These are phyloP conservation scores for Cephus nigrinus DNA, from an alignment of 2,888 invertebrate species.

Conservation along the genomic window DNA sequence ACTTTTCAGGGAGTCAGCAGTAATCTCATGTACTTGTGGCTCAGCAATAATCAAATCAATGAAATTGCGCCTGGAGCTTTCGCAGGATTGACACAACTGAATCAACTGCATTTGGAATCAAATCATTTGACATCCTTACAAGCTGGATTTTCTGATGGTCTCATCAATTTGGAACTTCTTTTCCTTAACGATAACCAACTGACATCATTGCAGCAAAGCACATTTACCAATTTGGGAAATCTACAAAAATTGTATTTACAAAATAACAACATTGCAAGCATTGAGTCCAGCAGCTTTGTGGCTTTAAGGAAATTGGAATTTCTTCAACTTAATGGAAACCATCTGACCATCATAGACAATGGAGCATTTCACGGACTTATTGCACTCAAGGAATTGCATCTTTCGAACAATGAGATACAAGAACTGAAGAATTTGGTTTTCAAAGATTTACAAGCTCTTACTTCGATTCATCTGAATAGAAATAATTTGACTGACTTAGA, in stretches of 20 bases:
- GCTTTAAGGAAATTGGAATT: constrained; percentile 57
- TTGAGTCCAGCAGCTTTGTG: constrained; percentile 63
- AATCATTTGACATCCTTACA: constrained; percentile 59
- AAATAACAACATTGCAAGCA: constrained; percentile 56
- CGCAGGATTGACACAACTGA: constrained; percentile 49
- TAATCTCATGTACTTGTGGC: constrained; percentile 44
- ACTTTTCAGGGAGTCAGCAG: constrained; percentile 27
- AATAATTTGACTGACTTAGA: constrained; percentile 24
- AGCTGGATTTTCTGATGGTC: constrained; percentile 44
- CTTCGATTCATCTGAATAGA: constrained; percentile 4
- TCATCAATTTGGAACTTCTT: constrained; percentile 54
- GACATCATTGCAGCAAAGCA: constrained; percentile 55
- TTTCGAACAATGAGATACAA: constrained; percentile 26
- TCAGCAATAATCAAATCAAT: constrained; percentile 62
- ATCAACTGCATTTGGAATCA: constrained; percentile 61
- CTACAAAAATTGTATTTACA: constrained; percentile 62
- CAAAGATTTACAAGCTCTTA: constrained; percentile 1
- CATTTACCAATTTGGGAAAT: constrained; percentile 59
- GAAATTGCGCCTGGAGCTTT: constrained; percentile 61
- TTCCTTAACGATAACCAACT: constrained; percentile 64
- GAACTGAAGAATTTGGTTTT: constrained; percentile 14
- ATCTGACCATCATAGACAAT: constrained; percentile 45
- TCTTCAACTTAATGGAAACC: constrained; percentile 60
- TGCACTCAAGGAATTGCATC: constrained; percentile 19
- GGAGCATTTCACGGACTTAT: constrained; percentile 26